Conservation (phyloP, 2,797 vertebrate genomes). For the Hoplostethus mediterraneus region DNA sequence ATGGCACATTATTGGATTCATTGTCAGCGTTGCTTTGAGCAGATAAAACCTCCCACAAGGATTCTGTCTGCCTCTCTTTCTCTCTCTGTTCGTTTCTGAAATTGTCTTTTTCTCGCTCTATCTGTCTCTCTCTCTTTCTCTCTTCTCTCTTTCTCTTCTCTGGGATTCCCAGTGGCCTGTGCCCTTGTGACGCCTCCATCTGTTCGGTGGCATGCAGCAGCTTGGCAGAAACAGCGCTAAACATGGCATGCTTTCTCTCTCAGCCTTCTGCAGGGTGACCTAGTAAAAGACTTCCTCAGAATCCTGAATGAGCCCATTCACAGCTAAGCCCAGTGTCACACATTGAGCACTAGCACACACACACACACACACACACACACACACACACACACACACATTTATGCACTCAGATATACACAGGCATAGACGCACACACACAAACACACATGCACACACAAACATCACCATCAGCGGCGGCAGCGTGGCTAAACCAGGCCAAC, state of each 20-base stretch:
- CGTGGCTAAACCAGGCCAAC: constrained; percentile 39
- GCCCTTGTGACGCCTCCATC: constrained; percentile 86
- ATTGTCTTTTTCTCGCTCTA: constrained; percentile 1
- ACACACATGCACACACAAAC: constrained; percentile 20
- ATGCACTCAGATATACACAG: neutral
- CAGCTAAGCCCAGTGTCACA: constrained; percentile 28
- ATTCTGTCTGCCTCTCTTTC: constrained; percentile 16
- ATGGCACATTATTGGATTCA: constrained; percentile 18
- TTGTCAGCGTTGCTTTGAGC: constrained; percentile 24
- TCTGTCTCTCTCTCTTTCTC: neutral
- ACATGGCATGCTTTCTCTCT: constrained; percentile 82
- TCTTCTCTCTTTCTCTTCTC: constrained; percentile 15
- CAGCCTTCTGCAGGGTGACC: constrained; percentile 80
- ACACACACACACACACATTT: neutral
- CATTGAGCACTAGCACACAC: constrained; percentile 23
- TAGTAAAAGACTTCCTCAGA: constrained; percentile 65
- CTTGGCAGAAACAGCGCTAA: constrained; percentile 87
- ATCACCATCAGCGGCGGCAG: constrained; percentile 18
- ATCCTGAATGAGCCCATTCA: constrained; percentile 75
- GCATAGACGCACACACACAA: neutral
- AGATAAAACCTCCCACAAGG: constrained; percentile 36
- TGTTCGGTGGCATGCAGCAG: constrained; percentile 85
- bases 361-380: constrained; percentile 1
- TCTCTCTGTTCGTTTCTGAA: constrained; percentile 39
- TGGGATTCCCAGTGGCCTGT: constrained; percentile 82